These are phyloP conservation scores for Cistogaster globosa DNA, from an alignment of 2,888 invertebrate species.

Conservation along the genomic window DNA sequence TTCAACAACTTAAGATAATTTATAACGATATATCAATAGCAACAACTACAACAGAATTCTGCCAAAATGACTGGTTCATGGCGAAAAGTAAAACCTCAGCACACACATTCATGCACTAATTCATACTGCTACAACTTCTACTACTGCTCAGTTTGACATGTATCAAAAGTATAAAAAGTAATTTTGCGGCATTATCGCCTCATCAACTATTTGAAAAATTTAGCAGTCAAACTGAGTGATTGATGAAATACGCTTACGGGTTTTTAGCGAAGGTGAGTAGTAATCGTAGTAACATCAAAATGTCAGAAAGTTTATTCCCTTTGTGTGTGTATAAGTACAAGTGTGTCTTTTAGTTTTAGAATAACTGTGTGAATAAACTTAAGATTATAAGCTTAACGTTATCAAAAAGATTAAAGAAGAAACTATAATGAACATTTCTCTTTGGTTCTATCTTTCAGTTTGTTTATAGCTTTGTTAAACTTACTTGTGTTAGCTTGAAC, in stretches of 20 bases:
- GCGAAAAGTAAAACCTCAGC: neutral
- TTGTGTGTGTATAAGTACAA: neutral
- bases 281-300: conserved; percentile 38
- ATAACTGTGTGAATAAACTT: conserved; percentile 38
- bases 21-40: conserved; percentile 30
- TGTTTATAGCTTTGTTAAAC: conserved; percentile 2
- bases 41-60: conserved; percentile 4
- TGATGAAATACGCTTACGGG: conserved; percentile 75
- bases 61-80: conserved; percentile 28
- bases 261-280: conserved; percentile 58
- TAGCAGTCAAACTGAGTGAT: conserved; percentile 72
- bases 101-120: no score
- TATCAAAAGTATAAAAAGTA: conserved; percentile 72
- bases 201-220: conserved; percentile 75
- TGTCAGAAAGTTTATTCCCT: conserved; percentile 40
- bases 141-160: conserved; percentile 55
- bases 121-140: neutral
- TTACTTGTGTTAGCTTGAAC: neutral
- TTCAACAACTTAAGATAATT: conserved; percentile 26
- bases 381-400: conserved; percentile 51
- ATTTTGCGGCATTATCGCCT: conserved; percentile 75
- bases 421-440: conserved; percentile 20
- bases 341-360: conserved; percentile 25
- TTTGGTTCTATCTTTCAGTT: neutral
- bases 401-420: neutral